These are phyloP conservation scores for Rhamnusium bicolor DNA, from an alignment of 2,888 invertebrate genomes.

Conservation along the genomic window DNA sequence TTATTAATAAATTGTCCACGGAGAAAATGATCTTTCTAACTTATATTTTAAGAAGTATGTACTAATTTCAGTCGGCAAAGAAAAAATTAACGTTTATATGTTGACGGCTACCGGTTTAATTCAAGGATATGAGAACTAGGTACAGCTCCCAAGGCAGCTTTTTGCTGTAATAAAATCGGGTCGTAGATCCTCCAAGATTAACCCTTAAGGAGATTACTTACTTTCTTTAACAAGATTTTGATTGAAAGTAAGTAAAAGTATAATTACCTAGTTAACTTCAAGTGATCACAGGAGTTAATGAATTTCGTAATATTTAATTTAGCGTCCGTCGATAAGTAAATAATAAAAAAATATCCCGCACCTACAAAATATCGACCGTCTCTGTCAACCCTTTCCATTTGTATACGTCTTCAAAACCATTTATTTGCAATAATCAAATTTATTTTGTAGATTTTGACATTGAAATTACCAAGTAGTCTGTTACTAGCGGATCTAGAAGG, in stretches of 20 bases:
- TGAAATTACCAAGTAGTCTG: too few relatives aligned
- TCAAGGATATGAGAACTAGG: not conserved
- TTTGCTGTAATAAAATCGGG: slow-evolving; percentile 11
- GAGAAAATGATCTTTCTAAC: not conserved
- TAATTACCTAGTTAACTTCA: slow-evolving; percentile 28
- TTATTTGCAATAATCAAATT: too few relatives aligned
- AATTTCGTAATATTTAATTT: slow-evolving; percentile 6
- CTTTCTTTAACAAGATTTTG: slow-evolving; percentile 19
- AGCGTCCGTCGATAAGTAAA: not conserved
- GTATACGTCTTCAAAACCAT: too few relatives aligned
- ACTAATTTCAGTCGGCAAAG: not conserved
- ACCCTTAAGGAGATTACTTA: slow-evolving; percentile 23
- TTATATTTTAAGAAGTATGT: not conserved
- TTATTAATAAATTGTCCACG: too few relatives aligned
- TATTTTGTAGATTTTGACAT: too few relatives aligned
- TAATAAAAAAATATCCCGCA: not conserved
- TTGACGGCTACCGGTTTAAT: not conserved
- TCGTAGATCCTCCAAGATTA: slow-evolving; percentile 18
- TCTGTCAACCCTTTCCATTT: not conserved
- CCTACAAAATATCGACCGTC: not conserved
- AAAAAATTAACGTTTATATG: not conserved
- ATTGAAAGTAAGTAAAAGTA: slow-evolving; percentile 38
- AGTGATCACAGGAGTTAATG: slow-evolving; percentile 34
- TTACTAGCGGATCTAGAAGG: too few relatives aligned
- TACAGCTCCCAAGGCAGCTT: slow-evolving; percentile 2